Base-by-base conservation (phyloP, 2,113 vertebrate species). In the Catharus minimus region DNA sequence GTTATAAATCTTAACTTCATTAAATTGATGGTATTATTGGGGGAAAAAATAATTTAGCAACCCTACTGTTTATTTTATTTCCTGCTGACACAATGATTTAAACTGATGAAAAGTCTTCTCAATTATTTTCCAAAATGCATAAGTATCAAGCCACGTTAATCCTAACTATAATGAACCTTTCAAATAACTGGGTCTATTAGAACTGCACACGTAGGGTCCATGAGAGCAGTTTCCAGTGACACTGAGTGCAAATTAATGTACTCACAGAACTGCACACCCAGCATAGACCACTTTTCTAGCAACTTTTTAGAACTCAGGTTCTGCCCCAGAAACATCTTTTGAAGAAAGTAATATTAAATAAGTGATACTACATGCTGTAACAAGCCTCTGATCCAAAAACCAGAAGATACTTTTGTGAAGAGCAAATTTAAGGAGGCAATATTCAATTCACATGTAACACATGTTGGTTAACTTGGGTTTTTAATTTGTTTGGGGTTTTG, bases 1-100 rank as follows among this genome's bases (percentile, higher is more conserved):
- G 0, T 90, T 87, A 87, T 82, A 90, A 92, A 93, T 85, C 81
- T 88, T 85, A 93, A 95, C 82, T 90, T 93, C 73, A 95, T 96
- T 94, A 95, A 93, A 76, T 21, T 87, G 60, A 90, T 7, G 38
- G 87, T 72, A 87, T 75, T 74, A 62, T 16, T 23, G n/a, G 66
- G 69, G 5, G 6, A 6, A n/a, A 11, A 3, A 23, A 88, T 68
- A 7, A 67, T 89, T 90, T 84, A 65, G 38, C 58, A 87, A 66
- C 55, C 76, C 79, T 84, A 73, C 78, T 78, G 88, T 76, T 95
- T 85, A 69, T 86, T 90, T 90, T 84, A 87, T 89, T 94, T 96
- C 92, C 89, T 93, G 81, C 83, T 95, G 88, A 91, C 88, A 88
- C 28, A 82, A 81, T 23, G 9, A 92, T 86, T 88, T 81, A 91